Conservation (phyloP, 1,140 invertebrate genomes). For the Drosophila asahinai region DNA sequence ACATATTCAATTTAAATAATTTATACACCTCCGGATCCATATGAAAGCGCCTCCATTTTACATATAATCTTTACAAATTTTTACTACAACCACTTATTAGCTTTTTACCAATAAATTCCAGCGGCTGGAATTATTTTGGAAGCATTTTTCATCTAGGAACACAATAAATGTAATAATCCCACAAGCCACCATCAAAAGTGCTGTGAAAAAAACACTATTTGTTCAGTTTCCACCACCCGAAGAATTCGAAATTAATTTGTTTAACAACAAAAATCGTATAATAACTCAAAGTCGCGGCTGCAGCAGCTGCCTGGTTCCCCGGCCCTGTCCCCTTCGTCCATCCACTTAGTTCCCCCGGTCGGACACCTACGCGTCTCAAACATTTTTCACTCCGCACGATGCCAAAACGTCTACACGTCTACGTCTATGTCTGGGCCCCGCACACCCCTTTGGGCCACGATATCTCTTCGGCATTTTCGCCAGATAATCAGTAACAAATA, state of each 20-base stretch:
- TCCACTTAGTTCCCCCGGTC: neutral
- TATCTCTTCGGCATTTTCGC: constrained; percentile 37
- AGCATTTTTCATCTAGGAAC: neutral
- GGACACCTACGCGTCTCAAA: constrained; percentile 56
- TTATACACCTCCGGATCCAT: too few relatives aligned
- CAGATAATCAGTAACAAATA: constrained; percentile 62
- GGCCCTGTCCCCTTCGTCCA: neutral
- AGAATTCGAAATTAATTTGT: constrained; percentile 62
- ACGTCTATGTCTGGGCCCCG: constrained; percentile 31
- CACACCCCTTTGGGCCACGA: neutral
- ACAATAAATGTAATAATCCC: neutral
- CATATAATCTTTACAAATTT: neutral
- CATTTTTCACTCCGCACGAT: constrained; percentile 61
- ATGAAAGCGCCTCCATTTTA: too few relatives aligned
- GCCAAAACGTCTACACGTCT: constrained; percentile 67
- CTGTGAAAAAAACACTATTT: constrained; percentile 19
- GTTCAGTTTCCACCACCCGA: constrained; percentile 26
- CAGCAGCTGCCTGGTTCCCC: constrained; percentile 28
- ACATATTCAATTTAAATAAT: too few relatives aligned
- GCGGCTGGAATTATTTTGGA: neutral
- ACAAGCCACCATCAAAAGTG: constrained; percentile 7
- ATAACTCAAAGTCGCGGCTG: constrained; percentile 53
- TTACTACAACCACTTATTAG: too few relatives aligned
- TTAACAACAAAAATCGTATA: constrained; percentile 57
- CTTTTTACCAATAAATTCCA: neutral